These are phyloP conservation scores for Catajapyx aquilonaris DNA, from an alignment of 1,140 invertebrate genomes.

Conservation along the genomic window DNA sequence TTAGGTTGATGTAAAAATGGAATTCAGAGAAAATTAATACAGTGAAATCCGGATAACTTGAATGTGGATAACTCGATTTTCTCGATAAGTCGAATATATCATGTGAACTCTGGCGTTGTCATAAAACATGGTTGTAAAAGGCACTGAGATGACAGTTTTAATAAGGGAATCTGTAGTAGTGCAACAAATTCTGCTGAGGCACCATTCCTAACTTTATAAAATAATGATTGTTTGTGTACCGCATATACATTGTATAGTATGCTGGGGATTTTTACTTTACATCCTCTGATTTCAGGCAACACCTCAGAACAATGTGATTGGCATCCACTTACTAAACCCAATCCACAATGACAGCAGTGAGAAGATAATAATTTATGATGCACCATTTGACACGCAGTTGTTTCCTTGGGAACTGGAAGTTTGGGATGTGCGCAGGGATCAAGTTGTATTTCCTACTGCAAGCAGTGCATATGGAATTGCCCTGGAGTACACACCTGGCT, in stretches of 20 bases:
- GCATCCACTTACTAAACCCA: conserved; percentile 65
- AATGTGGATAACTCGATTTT: no score
- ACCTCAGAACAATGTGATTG: conserved; percentile 46
- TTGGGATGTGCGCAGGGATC: conserved; percentile 59
- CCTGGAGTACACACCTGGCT: conserved; percentile 60
- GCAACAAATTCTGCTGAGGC: background rate
- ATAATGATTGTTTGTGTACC: background rate
- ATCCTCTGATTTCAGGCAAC: conserved; percentile 30
- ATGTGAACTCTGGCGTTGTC: no score
- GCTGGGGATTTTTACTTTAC: background rate
- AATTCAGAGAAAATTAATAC: no score
- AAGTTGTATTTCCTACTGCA: conserved; percentile 65
- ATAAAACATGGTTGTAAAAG: no score
- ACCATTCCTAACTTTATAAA: background rate
- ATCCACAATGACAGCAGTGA: conserved; percentile 71
- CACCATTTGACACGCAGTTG: conserved; percentile 29
- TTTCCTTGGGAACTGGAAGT: conserved; percentile 26
- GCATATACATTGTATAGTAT: background rate
- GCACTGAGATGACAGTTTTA: conserved; percentile 13
- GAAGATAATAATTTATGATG: conserved; percentile 52
- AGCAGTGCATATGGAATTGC: conserved; percentile 63
- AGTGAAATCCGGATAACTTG: no score
- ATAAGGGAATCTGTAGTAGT: conserved; percentile 20
- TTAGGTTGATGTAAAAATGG: no score
- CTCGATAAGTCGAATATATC: no score